Conservation (phyloP, 2,888 invertebrate genomes). For the Catonia carolina region DNA sequence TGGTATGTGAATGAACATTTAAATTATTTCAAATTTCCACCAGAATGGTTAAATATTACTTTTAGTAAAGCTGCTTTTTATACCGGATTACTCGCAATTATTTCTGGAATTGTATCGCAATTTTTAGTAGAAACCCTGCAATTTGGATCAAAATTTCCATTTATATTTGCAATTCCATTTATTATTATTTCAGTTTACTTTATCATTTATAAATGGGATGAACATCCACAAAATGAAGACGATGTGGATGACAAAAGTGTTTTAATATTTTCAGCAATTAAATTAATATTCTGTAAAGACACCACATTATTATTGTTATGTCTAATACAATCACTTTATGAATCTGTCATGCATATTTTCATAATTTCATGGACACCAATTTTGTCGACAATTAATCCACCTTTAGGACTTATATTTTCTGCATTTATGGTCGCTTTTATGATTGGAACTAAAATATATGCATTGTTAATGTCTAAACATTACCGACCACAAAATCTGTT, state of each 20-base stretch:
- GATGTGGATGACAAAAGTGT: neutral
- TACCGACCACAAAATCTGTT: slow-evolving; percentile 29
- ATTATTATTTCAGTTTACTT: slow-evolving; percentile 47
- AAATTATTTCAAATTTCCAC: slow-evolving; percentile 48
- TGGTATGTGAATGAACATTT: slow-evolving; percentile 55
- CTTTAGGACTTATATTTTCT: slow-evolving; percentile 52
- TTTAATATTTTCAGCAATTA: slow-evolving; percentile 19
- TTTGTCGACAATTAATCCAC: slow-evolving; percentile 43
- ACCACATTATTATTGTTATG: slow-evolving; percentile 37
- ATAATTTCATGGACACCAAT: slow-evolving; percentile 57
- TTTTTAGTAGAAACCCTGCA: slow-evolving; percentile 46
- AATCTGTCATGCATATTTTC: slow-evolving; percentile 52
- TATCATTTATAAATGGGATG: slow-evolving; percentile 49
- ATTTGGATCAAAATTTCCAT: slow-evolving; percentile 51
- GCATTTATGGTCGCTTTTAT: slow-evolving; percentile 53
- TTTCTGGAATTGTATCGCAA: slow-evolving; percentile 50
- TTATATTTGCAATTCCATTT: slow-evolving; percentile 51
- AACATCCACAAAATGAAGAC: slow-evolving; percentile 40
- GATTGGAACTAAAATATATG: slow-evolving; percentile 49
- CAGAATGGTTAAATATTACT: slow-evolving; percentile 51
- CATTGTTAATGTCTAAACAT: slow-evolving; percentile 39
- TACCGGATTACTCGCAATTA: slow-evolving; percentile 51
- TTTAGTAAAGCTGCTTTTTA: slow-evolving; percentile 51
- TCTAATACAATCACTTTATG: slow-evolving; percentile 39
- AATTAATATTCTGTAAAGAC: slow-evolving; percentile 33